Conservation (phyloP, 2,888 invertebrate species). For the Thymelicus lineola region DNA sequence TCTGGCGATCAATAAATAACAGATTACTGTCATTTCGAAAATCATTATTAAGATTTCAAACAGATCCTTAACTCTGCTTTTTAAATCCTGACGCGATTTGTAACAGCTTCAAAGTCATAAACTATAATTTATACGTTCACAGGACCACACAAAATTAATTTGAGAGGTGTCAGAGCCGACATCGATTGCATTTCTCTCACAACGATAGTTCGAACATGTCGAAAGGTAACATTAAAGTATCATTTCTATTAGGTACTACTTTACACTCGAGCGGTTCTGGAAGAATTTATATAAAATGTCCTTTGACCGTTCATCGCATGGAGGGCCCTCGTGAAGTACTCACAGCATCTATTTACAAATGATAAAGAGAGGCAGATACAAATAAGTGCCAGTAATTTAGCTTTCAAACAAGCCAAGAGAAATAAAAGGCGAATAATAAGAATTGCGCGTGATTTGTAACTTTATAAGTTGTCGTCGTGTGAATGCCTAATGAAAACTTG, state of each 20-base stretch:
- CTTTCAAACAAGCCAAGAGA: slow-evolving; percentile 58
- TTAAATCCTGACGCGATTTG: slow-evolving; percentile 20
- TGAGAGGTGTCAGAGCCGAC: slow-evolving; percentile 22
- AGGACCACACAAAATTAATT: slow-evolving; percentile 64
- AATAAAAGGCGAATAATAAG: slow-evolving; percentile 60
- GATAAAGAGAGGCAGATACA: slow-evolving; percentile 40
- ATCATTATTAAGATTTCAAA: slow-evolving; percentile 20
- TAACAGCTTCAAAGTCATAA: slow-evolving; percentile 21
- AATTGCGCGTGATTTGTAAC: slow-evolving; percentile 64
- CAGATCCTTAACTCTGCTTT: slow-evolving; percentile 15
- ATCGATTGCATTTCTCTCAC: slow-evolving; percentile 33
- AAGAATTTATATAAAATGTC: slow-evolving; percentile 30
- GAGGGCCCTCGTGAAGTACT: slow-evolving; percentile 31
- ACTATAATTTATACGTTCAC: slow-evolving; percentile 47
- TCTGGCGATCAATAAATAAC: slow-evolving; percentile 28
- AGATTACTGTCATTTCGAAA: slow-evolving; percentile 22
- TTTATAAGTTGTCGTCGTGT: slow-evolving; percentile 66
- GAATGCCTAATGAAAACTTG: slow-evolving; percentile 66
- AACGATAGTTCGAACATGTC: slow-evolving; percentile 22
- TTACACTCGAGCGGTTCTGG: slow-evolving; percentile 20
- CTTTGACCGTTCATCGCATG: slow-evolving; percentile 17
- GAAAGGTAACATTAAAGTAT: slow-evolving; percentile 33
- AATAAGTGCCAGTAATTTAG: slow-evolving; percentile 45
- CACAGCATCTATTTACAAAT: slow-evolving; percentile 49
- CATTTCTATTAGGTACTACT: slow-evolving; percentile 31